Base-by-base conservation (phyloP, 2,797 vertebrate species). In the Chlorospingus flavigularis region DNA sequence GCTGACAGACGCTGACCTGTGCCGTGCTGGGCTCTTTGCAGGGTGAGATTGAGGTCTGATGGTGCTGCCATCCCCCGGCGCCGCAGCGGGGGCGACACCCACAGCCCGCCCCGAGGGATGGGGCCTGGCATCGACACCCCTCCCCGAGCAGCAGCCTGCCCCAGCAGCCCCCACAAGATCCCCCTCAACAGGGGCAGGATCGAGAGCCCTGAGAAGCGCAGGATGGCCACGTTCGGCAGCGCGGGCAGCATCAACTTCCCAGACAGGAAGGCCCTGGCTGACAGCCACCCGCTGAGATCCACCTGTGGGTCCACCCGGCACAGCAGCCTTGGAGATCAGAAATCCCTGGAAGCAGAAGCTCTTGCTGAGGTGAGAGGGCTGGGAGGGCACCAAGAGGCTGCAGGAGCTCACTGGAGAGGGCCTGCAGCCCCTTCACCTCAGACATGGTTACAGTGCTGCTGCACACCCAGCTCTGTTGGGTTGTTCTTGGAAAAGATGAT, bases 201-300 rank as follows among this genome's bases (percentile, higher is more conserved):
- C 6, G 99, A 99, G 91, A 99, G 99, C 62, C 99, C 99, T 0
- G 99, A 99, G 97, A 99, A 99, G 96, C 98, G 99, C 68, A 98
- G 98, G 86, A 98, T 99, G 97, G 98, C 98, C 10, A 98, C 98
- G 3, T 99, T 99, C 14, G 98, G 99, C 94, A 99, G 99, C 8
- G 98, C 98, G 1, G 99, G 99, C 93, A 99, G 99, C 97, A 99
- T 99, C 98, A 99, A 98, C 92, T 99, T 98, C 96, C 98, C 98
- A 1, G 99, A 99, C 89, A 99, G 99, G 96, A 99, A 99, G 97
- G 93, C 94, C 35, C 97, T 99, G 58, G 91, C 97, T 3, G 98
- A 99, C 42, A 98, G 98, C 86, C 98, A 98, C 95, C 98, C 98
- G 3, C 97, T 98, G 83, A 97, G 98, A 63, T 97, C 99, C 0